A percentile compares a stretch with the other conserved stretches of the same genome.
Conservation (phyloP, 1,140 invertebrate genomes). For the Tachypleus tridentatus region DNA sequence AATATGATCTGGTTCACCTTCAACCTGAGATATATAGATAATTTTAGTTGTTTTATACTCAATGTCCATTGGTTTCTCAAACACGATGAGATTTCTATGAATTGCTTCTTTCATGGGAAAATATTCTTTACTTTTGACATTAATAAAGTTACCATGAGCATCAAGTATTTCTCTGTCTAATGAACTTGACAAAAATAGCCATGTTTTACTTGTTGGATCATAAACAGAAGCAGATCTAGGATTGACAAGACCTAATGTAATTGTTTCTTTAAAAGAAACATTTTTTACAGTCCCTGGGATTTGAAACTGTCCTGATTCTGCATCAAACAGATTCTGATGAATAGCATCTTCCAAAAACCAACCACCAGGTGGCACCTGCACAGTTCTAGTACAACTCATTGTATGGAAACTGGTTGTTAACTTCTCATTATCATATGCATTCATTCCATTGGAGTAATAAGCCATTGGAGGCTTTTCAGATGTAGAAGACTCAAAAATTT, state of each 20-base stretch:
- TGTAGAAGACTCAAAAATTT: too few species aligned
- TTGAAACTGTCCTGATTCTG: conserved; percentile 54
- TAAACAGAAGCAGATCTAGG: conserved; percentile 28
- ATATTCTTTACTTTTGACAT: conserved; percentile 64
- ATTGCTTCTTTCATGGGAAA: conserved; percentile 67
- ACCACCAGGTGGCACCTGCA: conserved; percentile 58
- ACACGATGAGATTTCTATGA: conserved; percentile 52
- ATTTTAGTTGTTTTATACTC: too few species aligned
- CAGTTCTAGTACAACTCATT: conserved; percentile 1
- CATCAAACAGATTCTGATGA: conserved; percentile 53
- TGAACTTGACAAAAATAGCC: conserved; percentile 61
- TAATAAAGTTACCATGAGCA: conserved; percentile 54
- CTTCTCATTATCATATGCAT: not conserved
- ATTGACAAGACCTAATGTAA: conserved; percentile 37
- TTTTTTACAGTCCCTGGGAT: conserved; percentile 43
- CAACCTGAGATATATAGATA: too few species aligned
- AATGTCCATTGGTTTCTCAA: too few species aligned
- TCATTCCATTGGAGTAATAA: too few species aligned
- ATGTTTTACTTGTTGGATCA: conserved; percentile 23
- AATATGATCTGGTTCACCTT: too few species aligned
- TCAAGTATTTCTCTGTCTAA: conserved; percentile 69
- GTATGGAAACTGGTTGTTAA: conserved; percentile 2
- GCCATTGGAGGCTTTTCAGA: too few species aligned
- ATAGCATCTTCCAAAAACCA: conserved; percentile 69
- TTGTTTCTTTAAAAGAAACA: conserved; percentile 39